phyloP scores from a whole-genome alignment of 2,113 vertebrate genomes.

The Tylochromis polylepis region DNA sequence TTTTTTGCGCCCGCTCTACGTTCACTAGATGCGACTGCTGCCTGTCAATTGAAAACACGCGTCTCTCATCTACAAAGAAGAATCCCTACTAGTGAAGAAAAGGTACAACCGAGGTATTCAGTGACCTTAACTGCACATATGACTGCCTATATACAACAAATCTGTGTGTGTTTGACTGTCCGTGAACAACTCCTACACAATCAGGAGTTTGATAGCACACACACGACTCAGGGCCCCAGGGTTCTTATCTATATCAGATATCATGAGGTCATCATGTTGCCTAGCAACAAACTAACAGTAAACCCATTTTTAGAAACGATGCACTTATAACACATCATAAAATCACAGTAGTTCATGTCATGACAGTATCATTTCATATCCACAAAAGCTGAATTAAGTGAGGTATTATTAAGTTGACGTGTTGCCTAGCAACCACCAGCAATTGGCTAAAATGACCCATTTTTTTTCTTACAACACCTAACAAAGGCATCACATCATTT shows the following conservation, averaged over 20 bases:
- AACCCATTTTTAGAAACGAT: not conserved
- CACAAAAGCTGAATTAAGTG: no score
- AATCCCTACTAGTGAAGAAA: not conserved
- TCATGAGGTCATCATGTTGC: not conserved
- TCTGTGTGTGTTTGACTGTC: not conserved
- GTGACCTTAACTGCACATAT: not conserved
- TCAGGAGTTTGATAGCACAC: not conserved
- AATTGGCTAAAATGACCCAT: no score
- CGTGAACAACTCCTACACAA: not conserved
- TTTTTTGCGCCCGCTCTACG: not conserved
- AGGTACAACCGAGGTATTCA: not conserved
- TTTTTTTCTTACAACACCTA: no score
- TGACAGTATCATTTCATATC: no score
- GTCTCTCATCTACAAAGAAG: not conserved
- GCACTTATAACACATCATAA: no score
- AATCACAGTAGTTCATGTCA: no score
- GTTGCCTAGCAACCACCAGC: no score
- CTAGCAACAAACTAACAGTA: not conserved
- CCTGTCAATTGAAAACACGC: not conserved
- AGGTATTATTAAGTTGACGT: no score
- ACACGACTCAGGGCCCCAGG: not conserved
- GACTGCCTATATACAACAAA: not conserved
- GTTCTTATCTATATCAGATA: not conserved
- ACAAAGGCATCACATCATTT: no score
- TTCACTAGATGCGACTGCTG: not conserved